Conservation (phyloP, 2,113 vertebrate genomes). For the Piaya cayana region DNA sequence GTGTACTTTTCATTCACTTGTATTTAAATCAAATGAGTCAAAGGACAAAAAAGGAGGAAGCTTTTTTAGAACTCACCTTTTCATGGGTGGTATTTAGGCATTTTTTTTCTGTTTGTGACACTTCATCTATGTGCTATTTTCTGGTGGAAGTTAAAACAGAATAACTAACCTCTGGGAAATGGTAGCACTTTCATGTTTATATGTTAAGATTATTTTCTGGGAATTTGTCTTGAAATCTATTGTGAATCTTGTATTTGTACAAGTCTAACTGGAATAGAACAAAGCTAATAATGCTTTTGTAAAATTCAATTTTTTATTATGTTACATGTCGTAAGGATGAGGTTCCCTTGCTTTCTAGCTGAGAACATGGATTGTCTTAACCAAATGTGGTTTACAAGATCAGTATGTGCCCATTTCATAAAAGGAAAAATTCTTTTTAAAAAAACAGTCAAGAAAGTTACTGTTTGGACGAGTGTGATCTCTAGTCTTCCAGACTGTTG, state of each 20-base stretch:
- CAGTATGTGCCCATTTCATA: background rate
- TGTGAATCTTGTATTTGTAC: background rate
- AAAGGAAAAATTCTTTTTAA: background rate
- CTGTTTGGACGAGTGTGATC: background rate
- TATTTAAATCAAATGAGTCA: background rate
- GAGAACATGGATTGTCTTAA: background rate
- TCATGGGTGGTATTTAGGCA: background rate
- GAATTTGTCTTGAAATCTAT: background rate
- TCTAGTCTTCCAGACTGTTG: background rate
- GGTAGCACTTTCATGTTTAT: background rate
- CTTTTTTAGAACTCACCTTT: background rate
- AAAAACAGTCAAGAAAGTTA: background rate
- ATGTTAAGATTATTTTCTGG: background rate
- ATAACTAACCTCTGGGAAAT: background rate
- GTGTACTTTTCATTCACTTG: background rate
- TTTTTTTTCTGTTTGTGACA: background rate
- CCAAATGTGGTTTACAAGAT: background rate
- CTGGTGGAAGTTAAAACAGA: background rate
- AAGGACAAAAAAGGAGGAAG: background rate
- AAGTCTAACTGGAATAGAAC: background rate
- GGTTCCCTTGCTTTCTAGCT: background rate
- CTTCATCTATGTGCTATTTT: background rate
- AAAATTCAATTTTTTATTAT: background rate
- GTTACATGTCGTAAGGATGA: background rate
- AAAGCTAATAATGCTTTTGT: background rate